A percentile compares a stretch with the other conserved stretches of the same genome.
These are phyloP conservation scores for Pyralis farinalis DNA, from an alignment of 2,888 invertebrate species.

Conservation along the genomic window DNA sequence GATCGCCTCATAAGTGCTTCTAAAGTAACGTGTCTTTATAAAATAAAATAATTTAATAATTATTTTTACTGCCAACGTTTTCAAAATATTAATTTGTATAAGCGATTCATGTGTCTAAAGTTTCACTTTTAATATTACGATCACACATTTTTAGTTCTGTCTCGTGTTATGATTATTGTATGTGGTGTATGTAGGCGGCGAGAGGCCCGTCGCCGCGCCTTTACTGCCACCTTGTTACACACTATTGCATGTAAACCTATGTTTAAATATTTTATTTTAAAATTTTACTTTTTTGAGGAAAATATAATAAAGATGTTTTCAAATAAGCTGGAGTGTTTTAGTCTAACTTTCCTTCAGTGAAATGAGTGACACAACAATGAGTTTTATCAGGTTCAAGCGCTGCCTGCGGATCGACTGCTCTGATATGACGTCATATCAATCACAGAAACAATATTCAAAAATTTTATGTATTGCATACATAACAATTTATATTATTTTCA, in stretches of 20 bases:
- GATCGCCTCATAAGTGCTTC: conserved; percentile 73
- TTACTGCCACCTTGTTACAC: conserved; percentile 47
- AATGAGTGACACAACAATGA: too few species aligned
- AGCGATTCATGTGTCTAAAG: conserved; percentile 52
- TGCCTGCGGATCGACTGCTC: too few species aligned
- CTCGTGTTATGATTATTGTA: conserved; percentile 54
- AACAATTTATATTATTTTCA: too few species aligned
- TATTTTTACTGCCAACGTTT: conserved; percentile 71
- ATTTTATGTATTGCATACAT: too few species aligned
- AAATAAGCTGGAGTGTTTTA: conserved; percentile 45
- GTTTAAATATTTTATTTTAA: conserved; percentile 78
- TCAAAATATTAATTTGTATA: conserved; percentile 66
- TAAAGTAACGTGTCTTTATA: conserved; percentile 59
- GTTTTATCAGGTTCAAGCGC: too few species aligned
- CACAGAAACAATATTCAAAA: too few species aligned
- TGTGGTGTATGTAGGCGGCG: conserved; percentile 32
- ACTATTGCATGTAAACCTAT: conserved; percentile 69
- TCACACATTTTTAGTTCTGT: conserved; percentile 70
- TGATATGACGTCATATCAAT: too few species aligned
- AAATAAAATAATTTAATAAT: conserved; percentile 48
- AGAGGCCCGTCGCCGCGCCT: conserved; percentile 13
- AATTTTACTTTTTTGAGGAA: conserved; percentile 80
- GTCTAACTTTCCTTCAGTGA: conserved; percentile 8
- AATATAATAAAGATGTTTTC: conserved; percentile 81
- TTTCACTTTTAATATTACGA: conserved; percentile 62